Percentiles rank a stretch among this genome's conserved stretches.
These are phyloP conservation scores for Apotomis turbidana DNA, from an alignment of 2,888 invertebrate species.

Conservation along the genomic window DNA sequence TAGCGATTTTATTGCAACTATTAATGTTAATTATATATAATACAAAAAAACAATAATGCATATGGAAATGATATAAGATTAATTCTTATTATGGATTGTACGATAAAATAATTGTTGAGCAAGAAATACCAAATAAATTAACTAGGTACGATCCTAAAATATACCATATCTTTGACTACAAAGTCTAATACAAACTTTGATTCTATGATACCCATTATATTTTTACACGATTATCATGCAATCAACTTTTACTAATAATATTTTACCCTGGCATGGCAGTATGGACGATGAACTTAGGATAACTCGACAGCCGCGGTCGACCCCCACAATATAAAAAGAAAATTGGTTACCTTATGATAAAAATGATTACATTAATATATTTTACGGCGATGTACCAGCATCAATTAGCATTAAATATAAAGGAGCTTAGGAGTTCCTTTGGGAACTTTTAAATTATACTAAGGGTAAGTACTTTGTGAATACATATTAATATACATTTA, in stretches of 20 bases:
- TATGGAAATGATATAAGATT: too few species aligned
- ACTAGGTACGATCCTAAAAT: too few species aligned
- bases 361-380: conserved; percentile 14
- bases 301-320: conserved; percentile 42
- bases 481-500: conserved; percentile 6
- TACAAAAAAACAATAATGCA: too few species aligned
- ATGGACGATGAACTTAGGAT: conserved; percentile 22
- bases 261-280: conserved; percentile 17
- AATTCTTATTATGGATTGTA: too few species aligned
- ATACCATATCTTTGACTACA: too few species aligned
- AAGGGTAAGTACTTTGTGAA: conserved; percentile 18
- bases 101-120: too few species aligned
- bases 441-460: conserved; percentile 20
- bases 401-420: conserved; percentile 41
- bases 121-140: too few species aligned
- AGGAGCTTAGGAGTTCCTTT: background rate
- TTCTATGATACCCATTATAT: too few species aligned
- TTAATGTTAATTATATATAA: too few species aligned
- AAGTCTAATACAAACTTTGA: too few species aligned
- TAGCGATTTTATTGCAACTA: too few species aligned
- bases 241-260: background rate
- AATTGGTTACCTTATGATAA: conserved; percentile 29
- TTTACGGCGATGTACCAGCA: conserved; percentile 52
- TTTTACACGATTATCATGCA: background rate
- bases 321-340: conserved; percentile 43